Conservation (phyloP, 1,140 invertebrate species). For the Cotesia glomerata region DNA sequence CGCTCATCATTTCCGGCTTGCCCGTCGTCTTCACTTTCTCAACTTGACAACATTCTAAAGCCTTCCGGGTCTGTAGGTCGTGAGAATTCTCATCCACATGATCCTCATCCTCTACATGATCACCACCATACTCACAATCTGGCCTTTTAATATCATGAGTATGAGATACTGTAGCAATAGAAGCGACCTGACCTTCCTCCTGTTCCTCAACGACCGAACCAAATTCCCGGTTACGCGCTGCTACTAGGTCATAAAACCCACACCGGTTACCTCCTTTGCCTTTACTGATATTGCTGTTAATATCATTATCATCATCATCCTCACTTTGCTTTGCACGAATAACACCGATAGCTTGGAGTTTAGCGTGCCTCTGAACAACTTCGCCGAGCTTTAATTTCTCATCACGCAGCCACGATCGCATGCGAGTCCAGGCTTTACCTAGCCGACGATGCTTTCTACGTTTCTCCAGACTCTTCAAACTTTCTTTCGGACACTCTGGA, state of each 20-base stretch:
- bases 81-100: slow-evolving; percentile 1
- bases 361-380: too few species aligned
- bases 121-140: not conserved
- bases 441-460: slow-evolving; percentile 56
- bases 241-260: slow-evolving; percentile 54
- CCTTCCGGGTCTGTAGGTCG: slow-evolving; percentile 7
- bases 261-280: slow-evolving; percentile 18
- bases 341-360: too few species aligned
- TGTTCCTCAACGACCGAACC: slow-evolving; percentile 46
- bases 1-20: slow-evolving; percentile 11
- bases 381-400: slow-evolving; percentile 59
- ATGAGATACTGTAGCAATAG: slow-evolving; percentile 39
- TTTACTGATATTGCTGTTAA: slow-evolving; percentile 54
- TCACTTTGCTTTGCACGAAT: slow-evolving; percentile 43
- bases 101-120: not conserved
- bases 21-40: slow-evolving; percentile 19
- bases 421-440: slow-evolving; percentile 62
- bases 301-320: slow-evolving; percentile 60
- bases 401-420: slow-evolving; percentile 65
- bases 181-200: slow-evolving; percentile 49
- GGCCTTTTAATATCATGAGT: slow-evolving; percentile 20
- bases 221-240: slow-evolving; percentile 36
- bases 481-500: slow-evolving; percentile 35
- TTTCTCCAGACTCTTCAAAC: not conserved
- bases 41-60: slow-evolving; percentile 9